A percentile compares a stretch with the other conserved stretches of the same genome.
phyloP scores from a whole-genome alignment of 1,140 invertebrate genomes.

The Plodia interpunctella region DNA sequence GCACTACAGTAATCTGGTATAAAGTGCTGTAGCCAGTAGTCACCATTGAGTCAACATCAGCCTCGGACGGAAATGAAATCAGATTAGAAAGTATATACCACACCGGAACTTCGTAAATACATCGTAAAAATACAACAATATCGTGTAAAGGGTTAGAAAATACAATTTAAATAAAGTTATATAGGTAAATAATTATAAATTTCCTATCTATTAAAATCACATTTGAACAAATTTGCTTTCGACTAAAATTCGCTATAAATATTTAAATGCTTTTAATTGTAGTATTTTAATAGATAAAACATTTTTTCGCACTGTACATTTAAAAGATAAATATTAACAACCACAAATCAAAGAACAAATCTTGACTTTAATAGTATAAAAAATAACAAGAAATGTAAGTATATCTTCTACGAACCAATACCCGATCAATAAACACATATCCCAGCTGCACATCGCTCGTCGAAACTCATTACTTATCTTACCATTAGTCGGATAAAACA shows the following conservation, averaged over 20 bases:
- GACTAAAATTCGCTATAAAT: no score
- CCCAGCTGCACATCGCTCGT: slow-evolving; percentile 29
- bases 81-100: background rate
- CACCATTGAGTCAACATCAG: background rate
- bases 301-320: no score
- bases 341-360: no score
- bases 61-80: background rate
- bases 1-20: background rate
- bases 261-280: no score
- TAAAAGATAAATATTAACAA: no score
- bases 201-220: no score
- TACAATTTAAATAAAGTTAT: no score
- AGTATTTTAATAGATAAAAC: no score
- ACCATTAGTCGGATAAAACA: slow-evolving; percentile 46
- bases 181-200: no score
- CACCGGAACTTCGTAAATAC: background rate
- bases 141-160: background rate
- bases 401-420: slow-evolving; percentile 29
- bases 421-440: slow-evolving; percentile 39
- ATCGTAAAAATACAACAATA: background rate
- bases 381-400: background rate
- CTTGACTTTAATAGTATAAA: no score
- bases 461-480: slow-evolving; percentile 53
- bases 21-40: background rate
- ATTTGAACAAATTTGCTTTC: no score